Base-by-base conservation (phyloP, 2,797 vertebrate species). In the Eutrigla gurnardus region DNA sequence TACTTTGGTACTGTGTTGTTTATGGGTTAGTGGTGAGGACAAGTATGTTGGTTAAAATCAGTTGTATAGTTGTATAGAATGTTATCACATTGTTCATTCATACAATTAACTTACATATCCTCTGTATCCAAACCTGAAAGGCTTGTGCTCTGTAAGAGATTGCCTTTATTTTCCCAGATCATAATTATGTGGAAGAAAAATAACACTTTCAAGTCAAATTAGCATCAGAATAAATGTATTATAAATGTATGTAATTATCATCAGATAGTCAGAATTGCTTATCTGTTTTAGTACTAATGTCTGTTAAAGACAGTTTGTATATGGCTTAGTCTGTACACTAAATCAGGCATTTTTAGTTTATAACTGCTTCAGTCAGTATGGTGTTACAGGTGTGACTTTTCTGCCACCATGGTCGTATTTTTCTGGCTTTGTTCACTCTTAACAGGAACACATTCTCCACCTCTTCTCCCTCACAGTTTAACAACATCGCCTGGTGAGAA, bases 401-500 rank as follows among this genome's bases (percentile, higher is more conserved):
- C 32, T 40, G 4, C 9, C 18, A 40, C 40, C 35, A n/a, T 72
- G 50, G 14, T 7, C 12, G n/a, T 40, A 14, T 32, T 33, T 17
- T 35, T 62, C 32, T 1, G 7, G 42, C 43, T 35, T 6, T 6
- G 15, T 35, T 43, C 59, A 43, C 14, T 61, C 7, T 43, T 18
- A 54, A 6, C n/a, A 33, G 12, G 3, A 15, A 10, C 12, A n/a
- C 11, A 15, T 47, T 54, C 7, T 70, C 36, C 2, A 5, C 63
- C 0, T 68, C 46, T 13, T 53, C 10, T 36, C 25, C 60, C 40
- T 42, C 58, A 11, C 90, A 99, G 98, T 86, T 96, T 97, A 11
- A 96, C 96, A 33, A 83, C 90, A 8, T 98, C 97, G 10, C 98
- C 97, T 0, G 97, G 97, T 74, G 96, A 97, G 88, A 96, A 96